phyloP scores from a whole-genome alignment of 2,888 invertebrate genomes.

The Muschampia plurimacula region DNA sequence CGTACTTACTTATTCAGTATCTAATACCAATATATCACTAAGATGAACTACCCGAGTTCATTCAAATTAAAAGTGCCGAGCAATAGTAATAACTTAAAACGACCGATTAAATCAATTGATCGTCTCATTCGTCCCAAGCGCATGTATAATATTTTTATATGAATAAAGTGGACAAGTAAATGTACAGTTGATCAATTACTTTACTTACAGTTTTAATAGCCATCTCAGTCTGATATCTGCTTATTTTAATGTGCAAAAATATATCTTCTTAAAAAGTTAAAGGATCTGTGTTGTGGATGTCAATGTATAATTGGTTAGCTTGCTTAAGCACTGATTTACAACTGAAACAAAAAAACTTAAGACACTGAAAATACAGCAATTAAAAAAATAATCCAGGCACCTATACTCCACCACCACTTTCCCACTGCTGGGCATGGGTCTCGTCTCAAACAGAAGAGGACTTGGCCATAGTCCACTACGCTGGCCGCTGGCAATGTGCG shows the following conservation, averaged over 20 bases:
- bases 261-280: neutral
- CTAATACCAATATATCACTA: slow-evolving; percentile 6
- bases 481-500: too few species aligned
- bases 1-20: neutral
- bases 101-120: slow-evolving; percentile 20
- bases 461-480: too few species aligned
- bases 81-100: slow-evolving; percentile 8
- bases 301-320: neutral
- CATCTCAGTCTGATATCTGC: too few species aligned
- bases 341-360: too few species aligned
- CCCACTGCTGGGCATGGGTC: too few species aligned
- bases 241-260: neutral
- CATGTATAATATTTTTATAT: neutral
- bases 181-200: neutral
- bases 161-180: neutral
- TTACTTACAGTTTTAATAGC: too few species aligned
- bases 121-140: neutral
- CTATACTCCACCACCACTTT: too few species aligned
- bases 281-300: neutral
- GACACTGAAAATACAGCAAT: too few species aligned
- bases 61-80: neutral
- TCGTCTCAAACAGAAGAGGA: too few species aligned
- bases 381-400: too few species aligned
- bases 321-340: neutral
- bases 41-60: slow-evolving; percentile 13